These are phyloP conservation scores for Sorex araneus DNA, from an alignment of 2,113 vertebrate genomes.

Conservation along the genomic window DNA sequence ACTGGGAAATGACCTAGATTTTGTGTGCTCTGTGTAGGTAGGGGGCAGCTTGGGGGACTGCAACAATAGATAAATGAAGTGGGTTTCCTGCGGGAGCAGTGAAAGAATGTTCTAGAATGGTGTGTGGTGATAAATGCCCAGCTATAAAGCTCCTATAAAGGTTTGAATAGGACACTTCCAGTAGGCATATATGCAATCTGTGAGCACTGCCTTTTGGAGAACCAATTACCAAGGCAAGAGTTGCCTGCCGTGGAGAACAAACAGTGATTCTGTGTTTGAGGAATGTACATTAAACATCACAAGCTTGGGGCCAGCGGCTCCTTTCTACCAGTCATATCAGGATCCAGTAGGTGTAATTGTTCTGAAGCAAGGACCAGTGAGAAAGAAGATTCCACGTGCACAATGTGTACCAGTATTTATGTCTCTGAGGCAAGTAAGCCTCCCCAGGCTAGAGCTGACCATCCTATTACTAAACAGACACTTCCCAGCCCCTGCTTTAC, in stretches of 20 bases:
- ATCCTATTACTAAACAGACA: neutral
- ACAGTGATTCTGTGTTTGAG: too few relatives aligned
- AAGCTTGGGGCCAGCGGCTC: neutral
- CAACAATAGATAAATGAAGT: neutral
- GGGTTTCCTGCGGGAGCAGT: neutral
- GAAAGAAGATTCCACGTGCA: neutral
- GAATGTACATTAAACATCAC: too few relatives aligned
- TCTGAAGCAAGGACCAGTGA: too few relatives aligned
- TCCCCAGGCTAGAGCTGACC: neutral
- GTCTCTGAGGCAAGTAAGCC: neutral
- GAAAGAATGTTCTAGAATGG: neutral
- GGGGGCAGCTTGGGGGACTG: neutral
- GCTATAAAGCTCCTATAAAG: conserved; percentile 11
- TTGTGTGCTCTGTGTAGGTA: neutral
- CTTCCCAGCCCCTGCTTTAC: neutral
- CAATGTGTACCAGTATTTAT: neutral
- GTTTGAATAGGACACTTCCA: neutral
- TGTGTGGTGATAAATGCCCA: neutral
- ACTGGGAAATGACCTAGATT: neutral
- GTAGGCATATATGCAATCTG: neutral
- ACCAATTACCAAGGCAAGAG: neutral
- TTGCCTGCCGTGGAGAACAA: neutral
- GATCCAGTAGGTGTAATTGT: too few relatives aligned
- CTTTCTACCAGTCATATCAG: neutral
- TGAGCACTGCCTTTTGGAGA: neutral